phyloP scores from a whole-genome alignment of 2,888 invertebrate genomes.

The Odontocolon sp. region DNA sequence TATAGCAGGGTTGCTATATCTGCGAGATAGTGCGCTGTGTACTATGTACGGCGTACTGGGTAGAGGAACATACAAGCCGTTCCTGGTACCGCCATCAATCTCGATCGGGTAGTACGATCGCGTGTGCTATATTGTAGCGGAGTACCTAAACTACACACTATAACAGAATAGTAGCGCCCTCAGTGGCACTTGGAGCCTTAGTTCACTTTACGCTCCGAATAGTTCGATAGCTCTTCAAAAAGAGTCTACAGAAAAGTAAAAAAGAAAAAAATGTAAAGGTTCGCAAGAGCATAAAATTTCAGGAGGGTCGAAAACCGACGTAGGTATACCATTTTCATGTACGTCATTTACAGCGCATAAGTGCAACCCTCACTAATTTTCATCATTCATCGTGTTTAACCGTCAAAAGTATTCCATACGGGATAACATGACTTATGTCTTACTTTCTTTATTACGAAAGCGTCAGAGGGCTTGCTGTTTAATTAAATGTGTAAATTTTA shows the following conservation, averaged over 20 bases:
- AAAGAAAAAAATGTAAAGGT: no score
- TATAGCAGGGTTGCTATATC: background rate
- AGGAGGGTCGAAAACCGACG: no score
- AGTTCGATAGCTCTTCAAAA: no score
- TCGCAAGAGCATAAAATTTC: no score
- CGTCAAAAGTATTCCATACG: background rate
- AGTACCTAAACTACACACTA: no score
- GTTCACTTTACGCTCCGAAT: background rate
- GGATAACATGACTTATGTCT: background rate
- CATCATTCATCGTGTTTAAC: background rate
- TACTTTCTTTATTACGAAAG: background rate
- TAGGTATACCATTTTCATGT: background rate
- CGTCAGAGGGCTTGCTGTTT: background rate
- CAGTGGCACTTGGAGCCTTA: background rate
- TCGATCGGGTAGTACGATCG: conserved; percentile 32
- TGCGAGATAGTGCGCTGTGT: background rate
- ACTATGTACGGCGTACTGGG: conserved; percentile 9
- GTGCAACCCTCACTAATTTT: no score
- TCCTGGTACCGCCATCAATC: conserved; percentile 34
- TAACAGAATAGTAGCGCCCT: conserved; percentile 7
- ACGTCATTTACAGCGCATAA: no score
- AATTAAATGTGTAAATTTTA: conserved; percentile 53
- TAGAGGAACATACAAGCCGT: conserved; percentile 16
- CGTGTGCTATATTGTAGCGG: conserved; percentile 18
- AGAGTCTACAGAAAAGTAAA: no score